Evolutionary conservation across 2,888 invertebrate species (phyloP).

Genomic region (Neoascia interrupta): DNA sequence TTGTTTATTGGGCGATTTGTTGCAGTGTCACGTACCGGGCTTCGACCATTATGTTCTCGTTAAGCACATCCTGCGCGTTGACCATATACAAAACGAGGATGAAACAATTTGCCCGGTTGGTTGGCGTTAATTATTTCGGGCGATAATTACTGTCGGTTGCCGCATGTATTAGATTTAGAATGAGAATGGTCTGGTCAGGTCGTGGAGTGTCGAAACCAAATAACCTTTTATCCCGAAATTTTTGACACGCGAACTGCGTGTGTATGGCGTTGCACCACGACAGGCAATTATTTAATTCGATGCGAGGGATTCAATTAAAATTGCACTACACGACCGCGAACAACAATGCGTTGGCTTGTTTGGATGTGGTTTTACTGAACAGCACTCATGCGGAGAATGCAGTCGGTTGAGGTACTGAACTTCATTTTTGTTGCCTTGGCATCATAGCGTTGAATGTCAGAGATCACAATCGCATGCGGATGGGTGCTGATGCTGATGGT

Average conservation of each 20-base stretch:
- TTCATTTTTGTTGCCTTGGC: conserved; percentile 10
- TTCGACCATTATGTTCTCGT: conserved; percentile 32
- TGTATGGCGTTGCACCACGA: not conserved
- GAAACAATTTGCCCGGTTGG: too few relatives aligned
- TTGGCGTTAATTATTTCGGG: conserved; percentile 22
- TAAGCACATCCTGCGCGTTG: conserved; percentile 24
- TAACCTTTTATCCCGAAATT: too few relatives aligned
- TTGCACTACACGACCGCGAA: conserved; percentile 27
- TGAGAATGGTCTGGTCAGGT: too few relatives aligned
- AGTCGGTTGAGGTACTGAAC: not conserved
- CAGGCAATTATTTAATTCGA: conserved; percentile 44
- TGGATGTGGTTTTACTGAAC: conserved; percentile 26
- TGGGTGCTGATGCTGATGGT: too few relatives aligned
- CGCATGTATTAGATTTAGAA: not conserved
- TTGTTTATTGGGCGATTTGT: too few relatives aligned
- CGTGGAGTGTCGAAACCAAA: too few relatives aligned
- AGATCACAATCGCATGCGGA: too few relatives aligned
- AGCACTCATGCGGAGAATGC: conserved; percentile 19
- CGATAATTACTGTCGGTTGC: conserved; percentile 23
- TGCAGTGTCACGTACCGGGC: conserved; percentile 10
- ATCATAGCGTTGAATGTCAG: too few relatives aligned
- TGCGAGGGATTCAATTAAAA: conserved; percentile 45
- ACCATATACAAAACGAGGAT: too few relatives aligned
- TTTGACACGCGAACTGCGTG: conserved; percentile 18
- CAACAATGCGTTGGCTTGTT: conserved; percentile 26